Conservation (phyloP, 2,113 vertebrate species). For the Polyodon spathula region DNA sequence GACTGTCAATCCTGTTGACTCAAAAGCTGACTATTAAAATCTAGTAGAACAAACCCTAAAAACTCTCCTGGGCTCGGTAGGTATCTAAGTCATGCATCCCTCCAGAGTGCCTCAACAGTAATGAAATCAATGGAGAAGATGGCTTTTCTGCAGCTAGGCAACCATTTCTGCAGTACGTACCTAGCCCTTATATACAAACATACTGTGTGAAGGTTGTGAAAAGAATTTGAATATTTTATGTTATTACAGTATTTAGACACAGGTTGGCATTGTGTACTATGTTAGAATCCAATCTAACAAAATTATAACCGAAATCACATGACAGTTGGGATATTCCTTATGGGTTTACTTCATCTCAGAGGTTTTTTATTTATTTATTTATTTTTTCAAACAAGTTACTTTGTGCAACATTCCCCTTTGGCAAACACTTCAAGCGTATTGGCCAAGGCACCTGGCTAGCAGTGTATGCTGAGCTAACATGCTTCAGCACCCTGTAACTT, state of each 20-base stretch:
- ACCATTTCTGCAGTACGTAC: neutral
- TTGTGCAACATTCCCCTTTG: no score
- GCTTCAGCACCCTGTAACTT: no score
- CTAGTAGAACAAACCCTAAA: constrained; percentile 11
- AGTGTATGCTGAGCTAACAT: no score
- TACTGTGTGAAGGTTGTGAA: no score
- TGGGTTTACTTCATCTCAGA: no score
- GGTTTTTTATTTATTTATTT: no score
- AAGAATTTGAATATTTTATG: neutral
- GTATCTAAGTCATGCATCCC: neutral
- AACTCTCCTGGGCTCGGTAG: neutral
- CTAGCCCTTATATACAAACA: neutral
- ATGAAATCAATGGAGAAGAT: neutral
- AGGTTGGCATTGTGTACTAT: constrained; percentile 11
- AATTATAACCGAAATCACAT: neutral
- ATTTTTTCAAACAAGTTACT: no score
- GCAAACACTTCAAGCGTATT: no score
- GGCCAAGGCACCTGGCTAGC: no score
- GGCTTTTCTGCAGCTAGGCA: neutral
- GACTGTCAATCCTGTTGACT: constrained; percentile 1
- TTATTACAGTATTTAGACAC: neutral
- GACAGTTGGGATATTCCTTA: no score
- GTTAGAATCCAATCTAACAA: neutral
- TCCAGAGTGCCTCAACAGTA: neutral
- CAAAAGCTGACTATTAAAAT: constrained; percentile 1